Evolutionary conservation across 2,888 invertebrate genomes (phyloP), one percentile per base, ranked within the genome.

Genomic region (Oasisia sp.): DNA sequence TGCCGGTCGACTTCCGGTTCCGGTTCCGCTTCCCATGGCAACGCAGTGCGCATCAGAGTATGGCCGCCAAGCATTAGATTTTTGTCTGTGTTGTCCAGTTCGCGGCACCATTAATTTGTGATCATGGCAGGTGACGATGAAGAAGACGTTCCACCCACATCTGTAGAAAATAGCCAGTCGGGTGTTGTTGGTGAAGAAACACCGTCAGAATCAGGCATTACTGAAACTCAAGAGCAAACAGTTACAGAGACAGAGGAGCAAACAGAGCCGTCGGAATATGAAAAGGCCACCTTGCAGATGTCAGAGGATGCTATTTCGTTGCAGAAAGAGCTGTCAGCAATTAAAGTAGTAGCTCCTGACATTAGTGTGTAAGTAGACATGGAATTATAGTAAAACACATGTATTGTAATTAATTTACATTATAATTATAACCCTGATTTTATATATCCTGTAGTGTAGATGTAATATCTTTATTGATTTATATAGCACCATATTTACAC

Each of bases 251-350:
- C 92, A 32, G 92, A 92, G 91, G 93, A 92, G 32, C 92, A 89
- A 11, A 92, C 58, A 19, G 89, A 90, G 14, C 92, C 92, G n/a
- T 89, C 94, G 92, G 92, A 91, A 27, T 90, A 92, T 38, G 32
- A 91, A 32, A 92, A 91, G 27, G 92, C 90, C 93, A 94, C 90
- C 27, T 50, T 56, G 32, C 89, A 93, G n/a, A 74, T 95, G 7
- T 93, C 94, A 89, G 95, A 95, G 44, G 95, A 95, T 92, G 95
- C 94, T 45, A 94, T 95, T 91, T 95, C 95, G 8, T 93, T 96
- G 92, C 95, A 95, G 93, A 94, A 95, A 74, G 96, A 95, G 92
- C 94, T 96, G 19, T 95, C 94, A 4, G 95, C 95, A 93, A 95
- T 96, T 90, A 93, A 94, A 56, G 95, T 96, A 12, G 94, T 94